Evolutionary conservation across 2,113 vertebrate genomes (phyloP), one percentile per base, ranked within the genome.

Genomic region (Bettongia penicillata): DNA sequence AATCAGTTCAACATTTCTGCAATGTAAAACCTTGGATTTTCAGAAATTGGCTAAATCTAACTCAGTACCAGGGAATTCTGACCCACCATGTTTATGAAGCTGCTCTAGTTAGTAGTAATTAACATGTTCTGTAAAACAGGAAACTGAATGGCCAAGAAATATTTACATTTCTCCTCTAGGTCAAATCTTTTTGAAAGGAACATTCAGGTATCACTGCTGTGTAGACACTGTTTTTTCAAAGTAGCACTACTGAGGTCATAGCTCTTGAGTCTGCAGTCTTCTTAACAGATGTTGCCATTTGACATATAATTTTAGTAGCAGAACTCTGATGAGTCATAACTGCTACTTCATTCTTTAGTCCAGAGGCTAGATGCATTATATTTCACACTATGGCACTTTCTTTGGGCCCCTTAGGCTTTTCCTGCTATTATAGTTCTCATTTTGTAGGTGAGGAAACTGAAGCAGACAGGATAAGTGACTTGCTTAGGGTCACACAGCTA

Each of bases 321-420:
- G 90, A 93, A 51, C 94, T 92, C 51, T 61, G 92, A 89, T 91
- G 84, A 95, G 43, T 94, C 94, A 57, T 84, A 91, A 89, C 94
- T 53, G n/a, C 48, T 19, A 0, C 90, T 93, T 94, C 47, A 93
- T 53, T 94, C 90, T 95, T 53, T 31, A 50, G n/a, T 89, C 16
- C 53, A 53, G 50, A 52, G 90, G 22, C 5, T 48, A 28, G 55
- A 93, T 6, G 0, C 11, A 9, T 57, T 90, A 89, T 77, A 37
- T 37, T 53, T 90, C 12, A 50, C 23, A 90, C 49, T 47, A 28
- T 49, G 24, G 12, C 16, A 49, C 89, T 50, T 49, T 90, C 23
- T 49, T 89, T 43, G 26, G 48, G 31, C 55, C 8, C 47, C 92
- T 43, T 47, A 24, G 94, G 53, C 92, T 55, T 26, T 68, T 26